phyloP scores from a whole-genome alignment of 2,797 vertebrate species.

The Coccyzus lansbergi region DNA sequence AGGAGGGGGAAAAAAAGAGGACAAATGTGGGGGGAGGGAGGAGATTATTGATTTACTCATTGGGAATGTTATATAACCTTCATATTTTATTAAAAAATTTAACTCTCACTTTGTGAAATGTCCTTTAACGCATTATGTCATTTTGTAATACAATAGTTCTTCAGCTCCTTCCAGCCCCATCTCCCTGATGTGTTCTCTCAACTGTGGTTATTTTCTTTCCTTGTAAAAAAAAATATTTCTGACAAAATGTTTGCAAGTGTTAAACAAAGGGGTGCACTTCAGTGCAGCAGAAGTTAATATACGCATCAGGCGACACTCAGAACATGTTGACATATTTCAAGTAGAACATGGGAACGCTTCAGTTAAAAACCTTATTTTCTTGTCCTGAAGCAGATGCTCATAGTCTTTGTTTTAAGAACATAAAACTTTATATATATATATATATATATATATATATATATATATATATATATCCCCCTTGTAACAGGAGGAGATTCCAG shows the following conservation, averaged over 20 bases:
- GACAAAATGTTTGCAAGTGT: slow-evolving; percentile 46
- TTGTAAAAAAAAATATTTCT: slow-evolving; percentile 9
- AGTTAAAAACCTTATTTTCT: not conserved
- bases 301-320: not conserved
- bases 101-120: slow-evolving; percentile 24
- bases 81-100: slow-evolving; percentile 61
- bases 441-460: not conserved
- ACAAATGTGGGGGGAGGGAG: not conserved
- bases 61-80: slow-evolving; percentile 59
- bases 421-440: not conserved
- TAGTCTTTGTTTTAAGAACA: slow-evolving; percentile 24
- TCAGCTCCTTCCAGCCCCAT: slow-evolving; percentile 17
- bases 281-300: not conserved
- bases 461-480: not conserved
- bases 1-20: not conserved
- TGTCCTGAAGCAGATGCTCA: not conserved
- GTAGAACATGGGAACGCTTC: not conserved
- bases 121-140: slow-evolving; percentile 7
- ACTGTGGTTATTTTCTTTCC: slow-evolving; percentile 26
- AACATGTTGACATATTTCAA: not conserved
- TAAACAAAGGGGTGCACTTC: slow-evolving; percentile 37
- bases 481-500: not conserved
- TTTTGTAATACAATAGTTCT: slow-evolving; percentile 59
- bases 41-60: slow-evolving; percentile 46
- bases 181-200: slow-evolving; percentile 38